These are phyloP conservation scores for Proales similis DNA, from an alignment of 1,140 invertebrate genomes.

Conservation along the genomic window DNA sequence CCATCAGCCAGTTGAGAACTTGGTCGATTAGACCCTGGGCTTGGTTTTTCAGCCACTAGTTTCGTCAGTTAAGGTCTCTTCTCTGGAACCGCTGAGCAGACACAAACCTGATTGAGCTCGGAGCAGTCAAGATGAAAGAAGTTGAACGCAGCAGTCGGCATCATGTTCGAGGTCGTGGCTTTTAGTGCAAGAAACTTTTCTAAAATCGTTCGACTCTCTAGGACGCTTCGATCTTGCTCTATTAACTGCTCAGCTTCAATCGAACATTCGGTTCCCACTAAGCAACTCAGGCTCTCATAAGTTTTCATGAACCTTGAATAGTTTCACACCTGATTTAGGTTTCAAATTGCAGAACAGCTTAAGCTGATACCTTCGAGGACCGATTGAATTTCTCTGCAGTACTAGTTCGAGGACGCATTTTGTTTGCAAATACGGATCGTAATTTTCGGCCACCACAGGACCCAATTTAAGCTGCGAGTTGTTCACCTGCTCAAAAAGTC, in stretches of 20 bases:
- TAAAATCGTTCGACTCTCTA: constrained; percentile 61
- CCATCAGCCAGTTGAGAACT: constrained; percentile 68
- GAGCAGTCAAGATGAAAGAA: constrained; percentile 61
- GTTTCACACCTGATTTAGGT: too few species aligned
- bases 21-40: constrained; percentile 60
- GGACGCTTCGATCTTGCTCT: constrained; percentile 60
- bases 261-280: constrained; percentile 61
- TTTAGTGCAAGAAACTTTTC: constrained; percentile 62
- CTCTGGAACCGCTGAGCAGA: constrained; percentile 50
- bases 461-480: not conserved
- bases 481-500: not conserved
- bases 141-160: constrained; percentile 66
- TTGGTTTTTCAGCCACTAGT: not conserved
- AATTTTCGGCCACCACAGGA: not conserved
- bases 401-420: not conserved
- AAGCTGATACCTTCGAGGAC: not conserved
- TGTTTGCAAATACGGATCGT: not conserved
- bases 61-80: not conserved
- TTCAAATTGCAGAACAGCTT: not conserved
- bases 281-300: constrained; percentile 58
- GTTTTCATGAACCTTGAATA: too few species aligned
- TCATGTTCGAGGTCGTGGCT: constrained; percentile 69
- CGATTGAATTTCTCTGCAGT: not conserved
- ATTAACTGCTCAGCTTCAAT: constrained; percentile 65
- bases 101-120: constrained; percentile 47